A percentile compares a stretch with the other conserved stretches of the same genome.
phyloP scores from a whole-genome alignment of 92 coral and sea anemone species.

The Galaxea fascicularis region DNA sequence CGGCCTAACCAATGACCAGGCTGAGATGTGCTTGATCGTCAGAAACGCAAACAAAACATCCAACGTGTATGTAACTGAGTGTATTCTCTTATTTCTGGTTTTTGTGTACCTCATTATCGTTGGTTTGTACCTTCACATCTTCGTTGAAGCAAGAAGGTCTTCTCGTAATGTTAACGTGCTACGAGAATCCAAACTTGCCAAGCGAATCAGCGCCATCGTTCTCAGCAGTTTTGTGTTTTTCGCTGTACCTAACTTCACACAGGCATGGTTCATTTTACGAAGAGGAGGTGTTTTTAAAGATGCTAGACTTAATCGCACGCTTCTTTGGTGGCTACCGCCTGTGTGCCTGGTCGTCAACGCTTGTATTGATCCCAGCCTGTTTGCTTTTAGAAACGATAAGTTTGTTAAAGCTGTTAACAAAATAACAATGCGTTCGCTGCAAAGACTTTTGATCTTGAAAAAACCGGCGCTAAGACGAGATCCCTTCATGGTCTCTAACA shows the following conservation, averaged over 20 bases:
- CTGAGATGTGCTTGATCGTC: constrained; percentile 27
- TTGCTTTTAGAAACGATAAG: constrained; percentile 70
- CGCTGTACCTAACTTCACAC: constrained; percentile 52
- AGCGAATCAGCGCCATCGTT: constrained; percentile 60
- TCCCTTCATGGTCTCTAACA: not conserved
- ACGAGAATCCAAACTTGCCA: constrained; percentile 67
- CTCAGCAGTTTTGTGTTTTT: constrained; percentile 60
- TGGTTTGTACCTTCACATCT: constrained; percentile 57
- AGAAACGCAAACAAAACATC: constrained; percentile 12
- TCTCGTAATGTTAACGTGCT: constrained; percentile 40
- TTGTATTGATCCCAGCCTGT: constrained; percentile 59
- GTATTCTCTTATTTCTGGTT: constrained; percentile 42
- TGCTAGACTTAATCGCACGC: constrained; percentile 22
- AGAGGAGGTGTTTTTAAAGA: constrained; percentile 18
- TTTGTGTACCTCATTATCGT: constrained; percentile 34
- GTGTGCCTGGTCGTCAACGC: constrained; percentile 64
- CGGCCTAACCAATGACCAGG: not conserved
- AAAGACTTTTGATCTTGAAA: not conserved
- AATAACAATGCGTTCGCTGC: not conserved
- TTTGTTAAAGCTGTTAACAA: constrained; percentile 37
- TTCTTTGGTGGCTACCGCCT: constrained; percentile 62
- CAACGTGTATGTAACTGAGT: constrained; percentile 43
- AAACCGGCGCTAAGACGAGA: not conserved
- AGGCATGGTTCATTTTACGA: constrained; percentile 14
- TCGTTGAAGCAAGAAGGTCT: constrained; percentile 46